phyloP scores from a whole-genome alignment of 2,113 vertebrate genomes.

The Lonchura striata region DNA sequence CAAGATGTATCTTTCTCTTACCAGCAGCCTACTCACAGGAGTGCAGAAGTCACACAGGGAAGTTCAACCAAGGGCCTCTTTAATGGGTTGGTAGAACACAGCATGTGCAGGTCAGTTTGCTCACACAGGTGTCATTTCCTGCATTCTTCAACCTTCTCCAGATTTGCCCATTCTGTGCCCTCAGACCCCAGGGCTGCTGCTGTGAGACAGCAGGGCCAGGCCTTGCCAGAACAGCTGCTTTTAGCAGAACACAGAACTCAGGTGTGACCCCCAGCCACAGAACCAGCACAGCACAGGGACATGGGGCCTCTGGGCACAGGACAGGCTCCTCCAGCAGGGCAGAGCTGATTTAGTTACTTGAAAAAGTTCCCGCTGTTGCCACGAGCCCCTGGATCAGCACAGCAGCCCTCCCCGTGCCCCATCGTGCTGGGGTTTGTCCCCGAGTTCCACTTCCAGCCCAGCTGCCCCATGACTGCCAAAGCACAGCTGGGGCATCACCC shows the following conservation, averaged over 20 bases:
- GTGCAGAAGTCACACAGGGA: background rate
- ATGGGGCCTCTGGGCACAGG: background rate
- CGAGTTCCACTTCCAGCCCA: background rate
- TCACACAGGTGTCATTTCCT: background rate
- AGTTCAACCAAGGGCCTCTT: background rate
- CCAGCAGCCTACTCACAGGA: background rate
- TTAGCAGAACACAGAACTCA: background rate
- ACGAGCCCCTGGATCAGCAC: fast-evolving
- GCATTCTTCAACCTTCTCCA: background rate
- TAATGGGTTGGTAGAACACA: background rate
- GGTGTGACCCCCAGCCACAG: background rate
- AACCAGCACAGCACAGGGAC: background rate
- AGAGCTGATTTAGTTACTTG: background rate
- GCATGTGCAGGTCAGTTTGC: fast-evolving
- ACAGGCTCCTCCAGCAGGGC: background rate
- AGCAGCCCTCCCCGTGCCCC: background rate
- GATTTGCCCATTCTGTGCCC: background rate
- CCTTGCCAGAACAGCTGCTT: background rate
- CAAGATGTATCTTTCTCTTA: background rate
- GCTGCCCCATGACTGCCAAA: background rate
- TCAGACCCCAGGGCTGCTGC: background rate
- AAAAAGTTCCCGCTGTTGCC: background rate
- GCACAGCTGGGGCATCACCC: background rate
- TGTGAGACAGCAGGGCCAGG: background rate
- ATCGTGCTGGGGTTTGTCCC: background rate